Conservation (phyloP, 2,888 invertebrate genomes). For the Standfussiana lucernea region DNA sequence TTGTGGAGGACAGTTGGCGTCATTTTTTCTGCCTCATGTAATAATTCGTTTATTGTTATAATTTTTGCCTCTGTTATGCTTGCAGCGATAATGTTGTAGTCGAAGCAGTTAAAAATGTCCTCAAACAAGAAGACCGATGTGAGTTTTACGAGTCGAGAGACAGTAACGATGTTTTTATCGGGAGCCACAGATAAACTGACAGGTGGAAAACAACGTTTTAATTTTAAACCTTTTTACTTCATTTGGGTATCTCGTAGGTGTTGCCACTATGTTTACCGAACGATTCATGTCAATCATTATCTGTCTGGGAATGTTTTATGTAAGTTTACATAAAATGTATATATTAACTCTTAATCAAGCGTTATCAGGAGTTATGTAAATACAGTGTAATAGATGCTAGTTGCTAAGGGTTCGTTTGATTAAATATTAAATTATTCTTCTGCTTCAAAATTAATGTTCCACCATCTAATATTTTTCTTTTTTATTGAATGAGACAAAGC, state of each 20-base stretch:
- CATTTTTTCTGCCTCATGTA: slow-evolving; percentile 11
- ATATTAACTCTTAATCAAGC: slow-evolving; percentile 27
- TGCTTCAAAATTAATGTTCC: background rate
- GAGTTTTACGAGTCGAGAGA: slow-evolving; percentile 52
- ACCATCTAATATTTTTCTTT: background rate
- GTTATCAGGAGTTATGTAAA: slow-evolving; percentile 59
- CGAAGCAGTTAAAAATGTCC: slow-evolving; percentile 37
- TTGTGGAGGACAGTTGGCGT: background rate
- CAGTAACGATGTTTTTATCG: slow-evolving; percentile 62
- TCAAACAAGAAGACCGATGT: slow-evolving; percentile 52
- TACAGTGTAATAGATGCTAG: slow-evolving; percentile 20
- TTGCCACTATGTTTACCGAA: slow-evolving; percentile 30
- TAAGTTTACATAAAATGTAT: slow-evolving; percentile 32
- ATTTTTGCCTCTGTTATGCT: slow-evolving; percentile 3
- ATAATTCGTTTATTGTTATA: slow-evolving; percentile 12
- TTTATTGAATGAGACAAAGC: background rate
- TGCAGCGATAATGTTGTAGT: slow-evolving; percentile 25
- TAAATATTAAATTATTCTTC: background rate
- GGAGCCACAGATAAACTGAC: slow-evolving; percentile 55
- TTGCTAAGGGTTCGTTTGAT: slow-evolving; percentile 23
- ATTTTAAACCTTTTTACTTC: slow-evolving; percentile 39
- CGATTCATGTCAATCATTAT: slow-evolving; percentile 46
- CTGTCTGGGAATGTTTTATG: slow-evolving; percentile 55
- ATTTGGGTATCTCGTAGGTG: slow-evolving; percentile 32
- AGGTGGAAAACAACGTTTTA: slow-evolving; percentile 54